Percentiles rank a stretch among this genome's conserved stretches.
Conservation (phyloP, 1,140 invertebrate species). For the Coptotermes formosanus region DNA sequence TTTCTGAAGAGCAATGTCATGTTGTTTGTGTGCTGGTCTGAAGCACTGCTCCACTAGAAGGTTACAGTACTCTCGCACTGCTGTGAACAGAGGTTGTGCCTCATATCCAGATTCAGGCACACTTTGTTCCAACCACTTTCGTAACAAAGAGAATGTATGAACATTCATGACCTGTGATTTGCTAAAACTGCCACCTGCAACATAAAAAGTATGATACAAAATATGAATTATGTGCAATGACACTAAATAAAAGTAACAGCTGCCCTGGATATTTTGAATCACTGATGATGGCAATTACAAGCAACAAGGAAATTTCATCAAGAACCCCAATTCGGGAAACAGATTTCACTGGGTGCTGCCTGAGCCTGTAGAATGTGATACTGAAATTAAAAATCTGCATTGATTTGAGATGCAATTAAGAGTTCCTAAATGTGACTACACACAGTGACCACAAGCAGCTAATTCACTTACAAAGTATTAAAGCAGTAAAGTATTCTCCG, state of each 20-base stretch:
- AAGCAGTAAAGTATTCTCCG: conserved; percentile 31
- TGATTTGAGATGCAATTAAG: no score
- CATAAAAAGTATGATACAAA: conserved; percentile 21
- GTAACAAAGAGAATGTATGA: conserved; percentile 31
- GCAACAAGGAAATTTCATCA: no score
- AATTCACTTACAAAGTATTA: conserved; percentile 32
- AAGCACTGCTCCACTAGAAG: conserved; percentile 33
- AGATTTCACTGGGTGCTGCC: no score
- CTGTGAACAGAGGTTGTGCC: conserved; percentile 3
- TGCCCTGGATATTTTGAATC: no score
- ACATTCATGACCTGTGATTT: conserved; percentile 30
- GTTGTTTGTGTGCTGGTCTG: conserved; percentile 18
- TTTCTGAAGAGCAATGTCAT: conserved; percentile 33
- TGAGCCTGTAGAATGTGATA: no score
- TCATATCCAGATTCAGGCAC: background rate
- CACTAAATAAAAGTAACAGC: no score
- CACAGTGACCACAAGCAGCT: no score
- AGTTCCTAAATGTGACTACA: no score
- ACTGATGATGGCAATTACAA: no score
- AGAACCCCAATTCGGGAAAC: no score
- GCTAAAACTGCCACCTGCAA: conserved; percentile 29
- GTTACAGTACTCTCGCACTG: conserved; percentile 31
- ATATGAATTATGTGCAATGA: background rate
- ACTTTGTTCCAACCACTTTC: conserved; percentile 32
- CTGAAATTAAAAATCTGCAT: no score